Evolutionary conservation across 2,113 vertebrate species (phyloP).

Genomic region (Lethenteron reissneri): DNA sequence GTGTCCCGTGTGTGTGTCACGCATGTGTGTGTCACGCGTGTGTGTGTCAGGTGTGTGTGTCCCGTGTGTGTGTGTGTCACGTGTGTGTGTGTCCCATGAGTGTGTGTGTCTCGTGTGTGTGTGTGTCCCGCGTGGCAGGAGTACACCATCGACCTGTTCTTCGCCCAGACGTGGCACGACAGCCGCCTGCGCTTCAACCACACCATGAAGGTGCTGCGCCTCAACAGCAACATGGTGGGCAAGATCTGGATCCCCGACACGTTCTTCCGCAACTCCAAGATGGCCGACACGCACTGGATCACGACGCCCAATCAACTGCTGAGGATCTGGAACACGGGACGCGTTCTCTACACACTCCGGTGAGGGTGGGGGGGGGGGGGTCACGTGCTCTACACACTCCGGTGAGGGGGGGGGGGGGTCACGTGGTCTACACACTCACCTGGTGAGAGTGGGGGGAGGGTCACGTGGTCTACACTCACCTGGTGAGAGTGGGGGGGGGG

Average conservation of each 20-base stretch:
- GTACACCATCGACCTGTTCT: constrained; percentile 95
- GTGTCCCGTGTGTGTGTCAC: background rate
- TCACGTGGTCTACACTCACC: background rate
- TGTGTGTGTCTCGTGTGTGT: no score
- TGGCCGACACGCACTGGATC: constrained; percentile 80
- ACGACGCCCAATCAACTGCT: constrained; percentile 86
- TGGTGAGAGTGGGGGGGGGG: background rate
- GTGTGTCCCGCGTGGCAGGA: constrained; percentile 35
- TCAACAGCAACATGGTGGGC: constrained; percentile 95
- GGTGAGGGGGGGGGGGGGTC: background rate
- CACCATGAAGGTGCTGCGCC: constrained; percentile 70
- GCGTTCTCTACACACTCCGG: constrained; percentile 82
- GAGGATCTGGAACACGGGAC: constrained; percentile 90
- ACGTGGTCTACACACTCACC: no score
- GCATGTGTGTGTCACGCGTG: background rate
- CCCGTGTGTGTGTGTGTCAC: no score
- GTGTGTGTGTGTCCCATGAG: no score
- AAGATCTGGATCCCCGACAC: constrained; percentile 89
- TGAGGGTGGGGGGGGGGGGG: constrained; percentile 16
- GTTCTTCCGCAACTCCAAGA: constrained; percentile 87
- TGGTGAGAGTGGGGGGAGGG: no score
- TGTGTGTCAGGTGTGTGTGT: no score
- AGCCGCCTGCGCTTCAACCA: constrained; percentile 80
- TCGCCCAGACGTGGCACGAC: constrained; percentile 89
- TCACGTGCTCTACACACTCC: background rate